Base-by-base conservation (phyloP, 2,797 vertebrate genomes). In the Helarctos malayanus region DNA sequence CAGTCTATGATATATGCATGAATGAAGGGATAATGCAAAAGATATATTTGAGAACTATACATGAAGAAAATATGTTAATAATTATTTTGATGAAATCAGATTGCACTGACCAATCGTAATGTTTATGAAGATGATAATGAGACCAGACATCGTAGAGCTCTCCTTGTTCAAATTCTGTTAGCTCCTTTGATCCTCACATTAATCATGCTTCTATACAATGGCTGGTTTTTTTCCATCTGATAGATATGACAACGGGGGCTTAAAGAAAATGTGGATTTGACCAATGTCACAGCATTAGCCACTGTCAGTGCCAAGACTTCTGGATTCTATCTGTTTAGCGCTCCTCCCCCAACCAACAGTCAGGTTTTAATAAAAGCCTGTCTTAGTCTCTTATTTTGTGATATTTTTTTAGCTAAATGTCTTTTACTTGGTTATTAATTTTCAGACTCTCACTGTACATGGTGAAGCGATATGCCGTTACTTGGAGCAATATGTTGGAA, bases 401-500 rank as follows among this genome's bases (percentile, higher is more conserved):
- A 35, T 91, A 71, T 84, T 95, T 92, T 97, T 87, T 91, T 47
- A 59, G 69, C 89, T 96, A 97, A 96, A 89, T 97, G 38, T 95
- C 80, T 86, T 95, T 97, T 97, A 87, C 19, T 47, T 93, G 27
- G 35, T 68, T 95, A 96, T 68, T 97, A 97, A 98, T 98, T 97
- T 98, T 86, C 41, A 95, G 84, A 35, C 85, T 97, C 96, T 98
- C n/a, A 13, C 78, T 94, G 41, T 95, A 96, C 89, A 97, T 83
- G 23, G 78, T 73, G 95, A 98, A 97, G 76, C 0, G 2, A 98
- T 97, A 38, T 54, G 2, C 95, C 95, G 71, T 82, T 91, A 97
- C 93, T 98, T 96, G 69, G 98, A 97, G 86, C 80, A 98, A 82
- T 98, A 98, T 71, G 25, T 97, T 97, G 80, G 88, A 98, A 98